Evolutionary conservation across 2,797 vertebrate genomes (phyloP), one percentile per base, ranked within the genome.

Genomic region (Synaphobranchus kaupii): DNA sequence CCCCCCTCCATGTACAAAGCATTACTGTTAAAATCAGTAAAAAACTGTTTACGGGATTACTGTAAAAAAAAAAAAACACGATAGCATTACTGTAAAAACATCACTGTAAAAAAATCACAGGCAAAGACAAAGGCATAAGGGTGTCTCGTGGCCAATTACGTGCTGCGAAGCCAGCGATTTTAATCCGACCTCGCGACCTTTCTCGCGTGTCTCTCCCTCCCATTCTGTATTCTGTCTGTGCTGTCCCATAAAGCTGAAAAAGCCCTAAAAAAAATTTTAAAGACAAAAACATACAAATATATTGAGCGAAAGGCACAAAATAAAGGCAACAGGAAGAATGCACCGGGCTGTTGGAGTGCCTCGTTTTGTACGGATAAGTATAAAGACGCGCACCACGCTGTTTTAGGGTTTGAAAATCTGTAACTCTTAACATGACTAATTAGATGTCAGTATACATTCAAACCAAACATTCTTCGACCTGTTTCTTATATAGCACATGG

Each of bases 401-500:
- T 87, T 84, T 22, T 50, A 66, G 83, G 47, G 60, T 83, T 82
- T 60, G 15, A 50, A 73, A 44, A 50, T 58, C 54, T 84, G 13
- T 15, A 31, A 39, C 15, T 73, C 54, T 31, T 73, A 31, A 58
- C 54, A 56, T 86, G 84, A 82, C 73, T 60, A 87, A 63, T 78
- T 86, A 58, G 60, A 83, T n/a, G 34, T 84, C 85, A 31, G 83
- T 86, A 85, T 82, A 25, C 78, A 76, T 87, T 87, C 88, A 87
- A 89, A 87, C 86, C 86, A 80, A 85, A 90, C 88, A 63, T 91
- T 85, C 86, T 84, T 68, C 68, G 63, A 84, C 86, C 83, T 84
- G 84, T 83, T 91, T 91, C 89, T 90, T 92, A 92, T 83, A 89
- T 86, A 90, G 86, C 96, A 96, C 97, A 97, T 98, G 96, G 82